Conservation (phyloP, 2,888 invertebrate species). For the Neoscelio sp. region DNA sequence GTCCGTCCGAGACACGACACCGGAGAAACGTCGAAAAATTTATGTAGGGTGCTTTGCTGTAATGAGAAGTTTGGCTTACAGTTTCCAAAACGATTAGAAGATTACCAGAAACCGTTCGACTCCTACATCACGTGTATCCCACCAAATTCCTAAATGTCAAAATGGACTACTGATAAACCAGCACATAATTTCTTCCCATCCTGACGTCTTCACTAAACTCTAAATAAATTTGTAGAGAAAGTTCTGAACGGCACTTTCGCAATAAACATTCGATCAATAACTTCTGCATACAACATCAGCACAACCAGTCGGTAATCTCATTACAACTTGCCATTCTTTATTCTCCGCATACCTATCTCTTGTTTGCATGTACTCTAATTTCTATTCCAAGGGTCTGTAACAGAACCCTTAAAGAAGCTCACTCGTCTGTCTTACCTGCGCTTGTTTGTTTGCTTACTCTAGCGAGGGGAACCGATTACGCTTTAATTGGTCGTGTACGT, state of each 20-base stretch:
- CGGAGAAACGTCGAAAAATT: too few species aligned
- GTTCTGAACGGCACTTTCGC: neutral
- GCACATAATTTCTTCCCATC: too few species aligned
- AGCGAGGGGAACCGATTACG: conserved; percentile 61
- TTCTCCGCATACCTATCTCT: conserved; percentile 26
- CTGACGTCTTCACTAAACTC: too few species aligned
- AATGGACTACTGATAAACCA: too few species aligned
- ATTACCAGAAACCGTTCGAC: too few species aligned
- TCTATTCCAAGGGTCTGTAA: conserved; percentile 45
- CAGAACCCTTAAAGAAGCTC: conserved; percentile 58
- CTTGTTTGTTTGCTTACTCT: conserved; percentile 55
- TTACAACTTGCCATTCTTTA: conserved; percentile 31
- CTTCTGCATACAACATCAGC: neutral
- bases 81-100: too few species aligned
- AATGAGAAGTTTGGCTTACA: too few species aligned
- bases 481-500: conserved; percentile 69
- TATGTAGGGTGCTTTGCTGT: too few species aligned
- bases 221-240: too few species aligned
- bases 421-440: conserved; percentile 51
- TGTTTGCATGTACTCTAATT: conserved; percentile 61
- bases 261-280: conserved; percentile 30
- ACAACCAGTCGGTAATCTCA: conserved; percentile 30
- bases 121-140: too few species aligned
- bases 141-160: too few species aligned
- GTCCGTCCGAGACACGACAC: too few species aligned